A percentile compares a stretch with the other conserved stretches of the same genome.
phyloP scores from a whole-genome alignment of 1,140 invertebrate species.

The Bombus sibiricus region DNA sequence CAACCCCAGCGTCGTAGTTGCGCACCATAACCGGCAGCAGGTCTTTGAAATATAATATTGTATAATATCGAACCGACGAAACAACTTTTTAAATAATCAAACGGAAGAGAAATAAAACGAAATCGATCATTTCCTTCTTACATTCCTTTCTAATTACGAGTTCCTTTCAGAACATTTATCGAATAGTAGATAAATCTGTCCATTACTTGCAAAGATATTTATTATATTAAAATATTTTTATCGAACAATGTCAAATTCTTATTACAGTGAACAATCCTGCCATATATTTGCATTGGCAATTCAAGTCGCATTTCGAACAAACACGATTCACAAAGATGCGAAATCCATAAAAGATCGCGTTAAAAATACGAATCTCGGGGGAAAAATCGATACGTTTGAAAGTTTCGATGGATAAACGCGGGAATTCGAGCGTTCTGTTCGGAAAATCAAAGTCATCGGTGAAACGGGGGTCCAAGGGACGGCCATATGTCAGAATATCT shows the following conservation, averaged over 20 bases:
- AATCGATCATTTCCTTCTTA: no score
- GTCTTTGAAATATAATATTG: neutral
- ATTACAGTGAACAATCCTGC: neutral
- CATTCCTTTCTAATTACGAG: neutral
- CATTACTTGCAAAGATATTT: no score
- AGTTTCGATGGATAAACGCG: neutral
- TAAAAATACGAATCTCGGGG: neutral
- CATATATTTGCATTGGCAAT: no score
- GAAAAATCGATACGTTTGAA: neutral
- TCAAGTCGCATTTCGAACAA: neutral
- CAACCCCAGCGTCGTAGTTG: neutral
- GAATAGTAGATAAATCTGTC: no score
- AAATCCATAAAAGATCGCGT: neutral
- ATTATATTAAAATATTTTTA: no score
- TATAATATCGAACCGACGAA: no score
- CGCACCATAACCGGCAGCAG: neutral
- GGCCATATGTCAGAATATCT: slow-evolving; percentile 45
- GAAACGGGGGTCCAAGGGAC: slow-evolving; percentile 16
- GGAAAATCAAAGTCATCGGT: slow-evolving; percentile 35
- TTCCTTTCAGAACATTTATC: neutral
- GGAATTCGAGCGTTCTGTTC: slow-evolving; percentile 3
- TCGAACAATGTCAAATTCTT: no score
- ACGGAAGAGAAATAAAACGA: no score
- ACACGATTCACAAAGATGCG: neutral
- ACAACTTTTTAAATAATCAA: no score